These are phyloP conservation scores for Polydrusus pterygomalis DNA, from an alignment of 2,888 invertebrate species.

Conservation along the genomic window DNA sequence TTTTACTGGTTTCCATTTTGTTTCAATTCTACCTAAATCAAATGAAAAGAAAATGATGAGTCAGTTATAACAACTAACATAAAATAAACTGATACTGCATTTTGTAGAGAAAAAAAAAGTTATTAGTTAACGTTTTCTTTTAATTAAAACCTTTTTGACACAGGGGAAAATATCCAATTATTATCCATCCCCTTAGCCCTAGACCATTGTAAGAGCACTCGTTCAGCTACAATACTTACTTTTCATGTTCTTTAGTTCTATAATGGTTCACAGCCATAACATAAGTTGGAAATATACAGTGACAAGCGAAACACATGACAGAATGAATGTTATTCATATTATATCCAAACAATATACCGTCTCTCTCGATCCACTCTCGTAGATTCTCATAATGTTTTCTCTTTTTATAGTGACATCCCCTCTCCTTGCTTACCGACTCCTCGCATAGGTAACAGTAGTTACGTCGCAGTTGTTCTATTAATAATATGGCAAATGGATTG, in stretches of 20 bases:
- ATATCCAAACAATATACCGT: background rate
- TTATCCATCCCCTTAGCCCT: too few species aligned
- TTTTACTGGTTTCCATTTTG: too few species aligned
- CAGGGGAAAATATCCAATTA: too few species aligned
- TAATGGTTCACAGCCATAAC: background rate
- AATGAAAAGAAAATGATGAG: too few species aligned
- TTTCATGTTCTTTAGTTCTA: background rate
- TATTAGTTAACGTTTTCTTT: too few species aligned
- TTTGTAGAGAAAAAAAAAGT: too few species aligned
- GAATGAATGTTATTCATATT: background rate
- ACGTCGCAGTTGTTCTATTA: background rate
- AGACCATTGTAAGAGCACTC: too few species aligned
- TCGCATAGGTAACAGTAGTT: background rate
- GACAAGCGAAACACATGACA: background rate
- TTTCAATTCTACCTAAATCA: too few species aligned
- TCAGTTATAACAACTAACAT: too few species aligned
- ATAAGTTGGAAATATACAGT: background rate
- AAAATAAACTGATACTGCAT: too few species aligned
- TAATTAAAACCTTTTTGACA: too few species aligned
- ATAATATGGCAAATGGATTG: background rate
- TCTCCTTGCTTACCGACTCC: background rate
- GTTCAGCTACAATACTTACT: constrained; percentile 8
- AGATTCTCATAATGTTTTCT: background rate
- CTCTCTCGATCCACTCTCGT: background rate
- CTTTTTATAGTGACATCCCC: background rate